phyloP scores from a whole-genome alignment of 2,797 vertebrate genomes.

The Mionectes olivaceus region DNA sequence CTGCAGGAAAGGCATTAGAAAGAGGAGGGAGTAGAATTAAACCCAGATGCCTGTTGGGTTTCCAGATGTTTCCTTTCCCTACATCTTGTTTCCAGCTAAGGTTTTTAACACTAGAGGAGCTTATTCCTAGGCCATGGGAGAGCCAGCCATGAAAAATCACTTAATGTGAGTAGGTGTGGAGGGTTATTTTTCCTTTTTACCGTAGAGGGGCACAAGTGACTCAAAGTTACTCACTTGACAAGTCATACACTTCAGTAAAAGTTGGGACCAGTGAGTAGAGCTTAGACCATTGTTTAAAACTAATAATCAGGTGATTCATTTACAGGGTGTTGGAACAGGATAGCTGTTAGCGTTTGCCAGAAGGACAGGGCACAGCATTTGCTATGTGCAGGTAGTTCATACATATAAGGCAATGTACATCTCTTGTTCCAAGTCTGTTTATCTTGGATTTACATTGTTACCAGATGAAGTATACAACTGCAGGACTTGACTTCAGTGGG shows the following conservation, averaged over 20 bases:
- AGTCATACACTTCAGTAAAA: background rate
- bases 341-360: slow-evolving; percentile 10
- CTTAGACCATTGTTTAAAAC: background rate
- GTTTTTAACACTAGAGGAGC: background rate
- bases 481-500: slow-evolving; percentile 23
- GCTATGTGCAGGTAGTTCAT: slow-evolving; percentile 46
- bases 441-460: slow-evolving; percentile 68
- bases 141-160: background rate
- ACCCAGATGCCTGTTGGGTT: background rate
- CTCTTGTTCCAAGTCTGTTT: slow-evolving; percentile 64
- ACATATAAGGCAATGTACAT: slow-evolving; percentile 68
- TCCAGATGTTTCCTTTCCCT: background rate
- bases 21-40: background rate
- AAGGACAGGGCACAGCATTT: background rate
- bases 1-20: background rate
- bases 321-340: background rate
- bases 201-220: background rate
- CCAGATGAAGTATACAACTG: slow-evolving; percentile 60
- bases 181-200: background rate
- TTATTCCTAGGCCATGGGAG: background rate
- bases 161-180: background rate
- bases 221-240: background rate
- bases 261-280: background rate
- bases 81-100: background rate
- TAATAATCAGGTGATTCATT: background rate